phyloP scores from a whole-genome alignment of 2,888 invertebrate genomes.

The Pemphredon lugubris region DNA sequence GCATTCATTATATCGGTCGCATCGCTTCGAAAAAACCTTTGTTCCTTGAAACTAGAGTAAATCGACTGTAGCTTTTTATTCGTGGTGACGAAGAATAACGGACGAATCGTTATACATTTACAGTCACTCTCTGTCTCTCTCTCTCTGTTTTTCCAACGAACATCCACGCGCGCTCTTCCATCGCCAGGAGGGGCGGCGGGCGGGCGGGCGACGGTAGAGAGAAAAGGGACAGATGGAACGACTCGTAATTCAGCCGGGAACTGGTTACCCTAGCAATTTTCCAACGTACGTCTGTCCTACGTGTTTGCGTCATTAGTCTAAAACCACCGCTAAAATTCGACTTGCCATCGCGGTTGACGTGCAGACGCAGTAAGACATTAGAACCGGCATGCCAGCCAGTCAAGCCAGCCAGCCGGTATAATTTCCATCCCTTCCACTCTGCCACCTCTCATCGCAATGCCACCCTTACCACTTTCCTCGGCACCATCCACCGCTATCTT shows the following conservation, averaged over 20 bases:
- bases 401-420: constrained; percentile 69
- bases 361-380: constrained; percentile 66
- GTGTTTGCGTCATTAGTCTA: constrained; percentile 77
- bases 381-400: constrained; percentile 46
- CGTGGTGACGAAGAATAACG: constrained; percentile 3
- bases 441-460: constrained; percentile 11
- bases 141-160: too few relatives aligned
- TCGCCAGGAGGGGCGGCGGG: too few relatives aligned
- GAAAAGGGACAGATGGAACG: not conserved
- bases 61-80: too few relatives aligned
- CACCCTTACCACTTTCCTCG: constrained; percentile 24
- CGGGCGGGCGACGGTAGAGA: too few relatives aligned
- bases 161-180: too few relatives aligned
- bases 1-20: not conserved
- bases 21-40: not conserved
- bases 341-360: constrained; percentile 62
- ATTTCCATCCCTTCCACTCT: constrained; percentile 65
- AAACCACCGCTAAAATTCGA: constrained; percentile 73
- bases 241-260: not conserved
- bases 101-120: constrained; percentile 26
- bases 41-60: too few relatives aligned
- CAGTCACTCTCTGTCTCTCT: not conserved
- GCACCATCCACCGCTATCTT: constrained; percentile 14
- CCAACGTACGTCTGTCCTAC: constrained; percentile 55
- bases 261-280: constrained; percentile 51